Base-by-base conservation (phyloP, 2,888 invertebrate genomes). In the Corbicula japonica region DNA sequence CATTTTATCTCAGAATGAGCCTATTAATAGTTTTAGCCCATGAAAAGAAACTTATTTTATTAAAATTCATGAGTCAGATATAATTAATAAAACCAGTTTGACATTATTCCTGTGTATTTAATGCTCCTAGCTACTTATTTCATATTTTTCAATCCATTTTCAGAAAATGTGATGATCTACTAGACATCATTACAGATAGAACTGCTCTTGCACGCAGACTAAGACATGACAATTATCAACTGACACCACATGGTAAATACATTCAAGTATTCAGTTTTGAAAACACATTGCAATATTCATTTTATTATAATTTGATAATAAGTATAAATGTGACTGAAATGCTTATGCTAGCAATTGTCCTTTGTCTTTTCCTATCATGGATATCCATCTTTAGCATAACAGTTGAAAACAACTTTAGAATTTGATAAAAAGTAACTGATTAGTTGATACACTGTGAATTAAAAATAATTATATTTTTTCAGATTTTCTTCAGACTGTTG, bases 401-500 rank as follows among this genome's bases (percentile, higher is more conserved):
- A 46, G 46, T 46, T 46, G 46, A 46, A 46, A 46, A 46, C 46
- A 46, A 46, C 46, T n/a, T 46, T 46, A 46, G 46, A 46, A 46
- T 46, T 46, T 46, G 46, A 46, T 18, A 46, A 46, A 46, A 46
- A 46, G n/a, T n/a, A 21, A 38, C 8, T 38, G 41, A 12, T 8
- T 38, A 8, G 8, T 15, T 38, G 15, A 15, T 12, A 38, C 10
- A 38, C 15, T 38, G 41, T 38, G 41, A 58, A 10, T 58, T 58
- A 34, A 32, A 5, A 35, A 6, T n/a, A n/a, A n/a, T 15, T n/a
- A 18, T 4, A 10, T 32, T 34, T 46, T 58, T 66, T 48, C 65
- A 74, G 73, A 56, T 28, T 65, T 28, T 66, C 60, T 74, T n/a
- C 61, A 61, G 52, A 32, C 38, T 18, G 26, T 41, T 41, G 68